Evolutionary conservation across 2,888 invertebrate genomes (phyloP), one percentile per base, ranked within the genome.

Genomic region (Biston betularia): DNA sequence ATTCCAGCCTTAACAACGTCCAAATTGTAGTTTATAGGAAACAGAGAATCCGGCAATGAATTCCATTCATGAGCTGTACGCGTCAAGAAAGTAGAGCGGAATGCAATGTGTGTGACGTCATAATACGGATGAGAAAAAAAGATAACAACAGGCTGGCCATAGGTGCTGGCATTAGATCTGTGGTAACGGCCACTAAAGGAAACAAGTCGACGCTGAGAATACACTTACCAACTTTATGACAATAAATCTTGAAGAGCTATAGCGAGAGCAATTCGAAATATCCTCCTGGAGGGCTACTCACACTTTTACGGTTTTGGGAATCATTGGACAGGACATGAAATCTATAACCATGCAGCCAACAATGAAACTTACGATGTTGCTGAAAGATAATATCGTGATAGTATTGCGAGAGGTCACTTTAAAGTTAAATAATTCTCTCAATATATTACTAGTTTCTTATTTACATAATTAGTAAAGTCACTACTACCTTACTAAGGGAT

Each of bases 181-280:
- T 48, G 24, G 44, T 57, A 64, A 62, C 45, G 35, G 44, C 58
- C 52, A 67, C 44, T 72, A 68, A 72, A 72, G 67, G 68, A 68
- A 68, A 68, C 68, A 69, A 70, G 70, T 38, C 12, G 48, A 55
- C 12, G 44, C 38, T 57, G 49, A 66, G 68, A 48, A 65, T 57
- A 69, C 63, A 69, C 69, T 70, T 71, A 55, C 62, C 59, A 69
- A 70, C 64, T 71, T 70, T 72, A 71, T 72, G 67, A 70, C 70
- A 63, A 70, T 74, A 72, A 74, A 74, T 74, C 74, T 70, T 33
- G 68, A 48, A 65, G 64, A 69, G 66, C 69, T 65, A 68, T 68
- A 63, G 68, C 63, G 64, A 69, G 66, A 64, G 70, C 68, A 67
- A 59, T 72, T 74, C 65, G 64, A 68, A 64, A 70, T 63, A 58